phyloP scores from a whole-genome alignment of 2,888 invertebrate genomes.

The Odontocerum albicorne region DNA sequence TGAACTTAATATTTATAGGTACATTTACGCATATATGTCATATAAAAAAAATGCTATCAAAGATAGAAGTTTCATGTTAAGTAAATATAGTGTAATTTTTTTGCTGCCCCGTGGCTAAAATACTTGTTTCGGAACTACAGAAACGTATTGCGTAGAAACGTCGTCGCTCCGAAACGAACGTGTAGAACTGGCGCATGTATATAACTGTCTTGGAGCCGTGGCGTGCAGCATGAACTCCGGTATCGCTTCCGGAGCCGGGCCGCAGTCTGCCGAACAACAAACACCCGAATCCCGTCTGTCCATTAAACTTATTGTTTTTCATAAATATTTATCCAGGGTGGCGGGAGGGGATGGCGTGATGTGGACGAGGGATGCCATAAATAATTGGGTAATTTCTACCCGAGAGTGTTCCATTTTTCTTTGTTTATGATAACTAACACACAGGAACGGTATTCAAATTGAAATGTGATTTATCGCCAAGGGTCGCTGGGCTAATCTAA shows the following conservation, averaged over 20 bases:
- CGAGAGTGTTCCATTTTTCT: not conserved
- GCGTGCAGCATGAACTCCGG: not conserved
- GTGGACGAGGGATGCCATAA: not conserved
- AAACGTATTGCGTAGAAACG: no score
- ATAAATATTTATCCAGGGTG: constrained; percentile 28
- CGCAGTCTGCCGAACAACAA: not conserved
- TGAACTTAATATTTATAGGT: no score
- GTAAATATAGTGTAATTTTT: no score
- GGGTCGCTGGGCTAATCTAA: no score
- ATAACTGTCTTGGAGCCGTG: not conserved
- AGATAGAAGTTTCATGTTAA: no score
- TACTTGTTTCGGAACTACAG: no score
- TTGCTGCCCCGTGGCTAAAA: no score
- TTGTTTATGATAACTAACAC: not conserved
- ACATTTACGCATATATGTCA: no score
- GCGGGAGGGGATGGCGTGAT: not conserved
- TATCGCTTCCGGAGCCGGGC: not conserved
- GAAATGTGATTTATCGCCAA: not conserved
- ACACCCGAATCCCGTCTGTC: not conserved
- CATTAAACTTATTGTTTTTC: constrained; percentile 24
- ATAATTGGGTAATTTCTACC: not conserved
- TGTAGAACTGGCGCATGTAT: no score
- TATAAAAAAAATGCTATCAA: no score
- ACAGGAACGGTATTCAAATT: not conserved
- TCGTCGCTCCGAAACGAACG: no score